Conservation (phyloP, 1,140 invertebrate species). For the Drosophila miranda region DNA sequence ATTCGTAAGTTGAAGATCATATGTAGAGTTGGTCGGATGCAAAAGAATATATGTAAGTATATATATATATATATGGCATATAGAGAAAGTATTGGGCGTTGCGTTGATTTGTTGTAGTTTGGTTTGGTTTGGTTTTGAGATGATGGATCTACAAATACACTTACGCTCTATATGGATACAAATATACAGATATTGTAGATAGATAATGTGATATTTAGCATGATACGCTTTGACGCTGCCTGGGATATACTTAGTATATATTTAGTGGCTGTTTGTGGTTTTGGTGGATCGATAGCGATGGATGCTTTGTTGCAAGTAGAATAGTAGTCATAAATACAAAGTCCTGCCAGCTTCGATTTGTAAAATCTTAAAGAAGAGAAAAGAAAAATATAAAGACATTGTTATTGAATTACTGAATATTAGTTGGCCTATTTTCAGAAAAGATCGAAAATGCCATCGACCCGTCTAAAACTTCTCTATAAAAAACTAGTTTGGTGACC, state of each 20-base stretch:
- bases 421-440: no score
- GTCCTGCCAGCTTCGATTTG: constrained; percentile 49
- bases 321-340: constrained; percentile 81
- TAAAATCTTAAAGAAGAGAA: constrained; percentile 14
- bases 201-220: constrained; percentile 28
- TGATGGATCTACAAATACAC: constrained; percentile 68
- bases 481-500: constrained; percentile 1
- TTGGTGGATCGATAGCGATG: constrained; percentile 65
- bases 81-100: constrained; percentile 50
- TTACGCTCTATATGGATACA: constrained; percentile 50
- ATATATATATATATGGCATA: constrained; percentile 42
- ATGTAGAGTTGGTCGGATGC: not conserved
- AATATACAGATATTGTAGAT: constrained; percentile 40
- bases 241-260: constrained; percentile 77
- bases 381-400: not conserved
- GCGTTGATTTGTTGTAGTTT: constrained; percentile 75
- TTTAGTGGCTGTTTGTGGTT: constrained; percentile 43
- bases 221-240: constrained; percentile 69
- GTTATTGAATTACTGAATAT: not conserved
- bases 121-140: constrained; percentile 69
- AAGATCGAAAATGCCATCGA: not conserved
- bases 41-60: constrained; percentile 12
- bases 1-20: constrained; percentile 34
- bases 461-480: not conserved
- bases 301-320: constrained; percentile 70